phyloP scores from a whole-genome alignment of 2,797 vertebrate genomes.

The Vipera ursinii region DNA sequence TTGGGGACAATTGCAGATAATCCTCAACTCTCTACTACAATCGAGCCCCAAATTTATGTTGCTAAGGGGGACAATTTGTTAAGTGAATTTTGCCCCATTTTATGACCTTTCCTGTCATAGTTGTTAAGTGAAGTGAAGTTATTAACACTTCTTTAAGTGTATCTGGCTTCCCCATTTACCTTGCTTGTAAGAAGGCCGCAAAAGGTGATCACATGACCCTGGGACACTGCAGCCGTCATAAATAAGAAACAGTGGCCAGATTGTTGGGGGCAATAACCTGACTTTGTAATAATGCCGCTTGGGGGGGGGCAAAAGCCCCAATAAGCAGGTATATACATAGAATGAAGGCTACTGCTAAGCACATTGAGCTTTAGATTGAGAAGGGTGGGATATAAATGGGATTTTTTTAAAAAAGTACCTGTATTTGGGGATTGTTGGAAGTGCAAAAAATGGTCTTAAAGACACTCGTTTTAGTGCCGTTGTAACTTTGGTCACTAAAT shows the following conservation, averaged over 20 bases:
- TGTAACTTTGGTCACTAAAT: not conserved
- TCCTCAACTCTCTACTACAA: not conserved
- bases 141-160: not conserved
- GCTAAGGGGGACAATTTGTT: not conserved
- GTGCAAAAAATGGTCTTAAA: not conserved
- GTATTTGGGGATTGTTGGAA: not conserved
- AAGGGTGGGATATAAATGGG: no score
- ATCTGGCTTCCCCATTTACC: not conserved
- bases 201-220: not conserved
- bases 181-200: not conserved
- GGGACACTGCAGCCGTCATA: not conserved
- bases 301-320: no score
- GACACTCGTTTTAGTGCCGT: not conserved
- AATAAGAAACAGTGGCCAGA: not conserved
- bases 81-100: not conserved
- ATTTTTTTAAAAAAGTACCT: not conserved
- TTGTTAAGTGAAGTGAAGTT: not conserved
- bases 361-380: no score
- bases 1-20: not conserved
- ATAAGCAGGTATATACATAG: no score
- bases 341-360: no score
- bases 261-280: no score
- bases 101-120: not conserved
- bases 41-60: not conserved
- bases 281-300: no score